Base-by-base conservation (phyloP, 2,888 invertebrate genomes). In the Macaria liturata region DNA sequence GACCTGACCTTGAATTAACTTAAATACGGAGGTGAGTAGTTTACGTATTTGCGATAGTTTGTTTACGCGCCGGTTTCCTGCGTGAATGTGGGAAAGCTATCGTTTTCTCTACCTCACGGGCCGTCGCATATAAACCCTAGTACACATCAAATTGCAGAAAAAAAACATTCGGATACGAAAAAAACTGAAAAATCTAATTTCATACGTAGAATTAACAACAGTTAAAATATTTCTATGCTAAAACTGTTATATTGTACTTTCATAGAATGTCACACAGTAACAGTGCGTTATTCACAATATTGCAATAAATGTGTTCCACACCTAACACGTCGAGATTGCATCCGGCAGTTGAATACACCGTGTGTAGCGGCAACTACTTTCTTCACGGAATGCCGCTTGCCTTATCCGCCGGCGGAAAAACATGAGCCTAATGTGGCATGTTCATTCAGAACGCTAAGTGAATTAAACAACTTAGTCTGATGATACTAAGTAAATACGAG, bases 311-410 rank as follows among this genome's bases (percentile, higher is more conserved):
- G 20, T 20, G 20, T 20, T 20, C 20, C 20, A 20, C 20, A 7
- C 34, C 7, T 37, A 37, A 7, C 34, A 9, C 9, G 42, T 49
- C 9, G 4, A 30, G 39, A 43, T 44, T 47, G 31, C 39, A 31
- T 54, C 59, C 55, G 55, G 55, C 45, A 55, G 20, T 55, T 46
- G 31, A 48, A 9, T 51, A 55, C 51, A 55, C 55, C 54, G 47
- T 48, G 50, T 44, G 43, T 44, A 32, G 46, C 45, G 37, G 46
- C 42, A 7, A 32, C 30, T 3, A 59, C 59, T 59, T 59, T 54
- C 51, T 44, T 54, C 9, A 30, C 45, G 54, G 46, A 59, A 59
- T 50, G 59, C 46, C 42, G 46, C 4, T 4, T 45, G 45, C 54
- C 54, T 50, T 59, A 58, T 42, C 40, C 20, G 49, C 3, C 39